Evolutionary conservation across 2,797 vertebrate species (phyloP), one percentile per base, ranked within the genome.

Genomic region (Melanotaenia nigrans): DNA sequence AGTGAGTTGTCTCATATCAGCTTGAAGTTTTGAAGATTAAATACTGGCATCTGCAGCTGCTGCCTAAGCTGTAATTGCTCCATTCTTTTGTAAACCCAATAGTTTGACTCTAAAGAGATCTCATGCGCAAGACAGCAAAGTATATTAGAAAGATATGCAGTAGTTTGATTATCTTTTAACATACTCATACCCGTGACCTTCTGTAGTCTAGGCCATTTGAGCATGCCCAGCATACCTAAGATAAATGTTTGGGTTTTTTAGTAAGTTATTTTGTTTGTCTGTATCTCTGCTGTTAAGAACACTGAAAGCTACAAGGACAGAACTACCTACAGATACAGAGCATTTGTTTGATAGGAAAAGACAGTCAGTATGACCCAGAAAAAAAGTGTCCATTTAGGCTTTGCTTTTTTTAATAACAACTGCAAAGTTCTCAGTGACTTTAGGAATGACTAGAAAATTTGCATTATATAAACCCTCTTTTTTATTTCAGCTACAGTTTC

Each of bases 361-460:
- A n/a, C 20, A n/a, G 18, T 28, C 28, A 38, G n/a, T 22, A 13
- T 22, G 49, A n/a, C 3, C 22, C n/a, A 24, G 10, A 53, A 11
- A 42, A 42, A 2, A n/a, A 9, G 7, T 3, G 20, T 10, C 20
- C 9, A 24, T 53, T 53, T 53, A 10, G 49, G n/a, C 14, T 55
- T 55, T 42, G 25, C n/a, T 71, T 42, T 61, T 66, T 22, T 38
- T 53, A 58, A 76, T 74, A 60, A 76, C 1, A 12, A 22, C 51
- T 24, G 1, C 10, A 32, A 51, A 57, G 54, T 24, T 35, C 14
- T 65, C 47, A 54, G 45, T 9, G 6, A 51, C 2, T 24, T 0
- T 28, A 32, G 13, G 30, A 24, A 20, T 18, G 22, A 13, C 53
- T 47, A n/a, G 53, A 64, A 75, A 69, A 24, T 13, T 22, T 71